Percentiles rank a stretch among this genome's conserved stretches.
Evolutionary conservation across 1,140 invertebrate genomes (phyloP).

Genomic region (Globodera ellingtonae): DNA sequence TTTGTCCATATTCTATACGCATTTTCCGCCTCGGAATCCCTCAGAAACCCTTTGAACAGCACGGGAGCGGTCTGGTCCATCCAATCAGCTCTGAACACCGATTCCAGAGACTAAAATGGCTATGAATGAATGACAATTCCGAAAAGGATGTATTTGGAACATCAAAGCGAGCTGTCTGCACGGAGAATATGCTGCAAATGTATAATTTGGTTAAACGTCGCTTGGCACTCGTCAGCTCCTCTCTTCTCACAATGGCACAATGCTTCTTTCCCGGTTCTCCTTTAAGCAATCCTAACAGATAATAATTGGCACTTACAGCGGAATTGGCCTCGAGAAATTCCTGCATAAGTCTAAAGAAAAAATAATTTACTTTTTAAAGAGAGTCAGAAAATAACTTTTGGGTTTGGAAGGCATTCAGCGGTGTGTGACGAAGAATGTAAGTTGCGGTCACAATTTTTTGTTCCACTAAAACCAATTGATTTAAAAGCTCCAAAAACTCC

Average conservation of each 20-base stretch:
- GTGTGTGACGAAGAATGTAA: background rate
- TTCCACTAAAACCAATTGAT: background rate
- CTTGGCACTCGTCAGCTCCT: background rate
- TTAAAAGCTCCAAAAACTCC: background rate
- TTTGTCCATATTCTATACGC: too few relatives aligned
- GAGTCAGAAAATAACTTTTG: background rate
- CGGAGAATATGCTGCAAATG: background rate
- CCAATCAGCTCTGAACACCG: background rate
- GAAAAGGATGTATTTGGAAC: too few relatives aligned
- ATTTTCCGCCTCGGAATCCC: background rate
- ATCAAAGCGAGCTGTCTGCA: background rate
- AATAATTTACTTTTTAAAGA: background rate
- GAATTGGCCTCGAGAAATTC: background rate
- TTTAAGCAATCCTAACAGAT: background rate
- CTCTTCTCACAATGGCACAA: background rate
- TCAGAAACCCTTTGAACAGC: background rate
- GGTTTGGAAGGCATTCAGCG: background rate
- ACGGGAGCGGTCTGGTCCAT: background rate
- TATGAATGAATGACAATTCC: background rate
- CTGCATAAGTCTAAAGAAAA: background rate
- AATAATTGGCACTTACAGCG: background rate
- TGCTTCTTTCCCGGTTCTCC: background rate
- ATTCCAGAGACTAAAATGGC: background rate
- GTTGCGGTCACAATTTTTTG: background rate
- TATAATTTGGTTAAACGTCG: background rate